These are phyloP conservation scores for Cantharis nigra DNA, from an alignment of 2,888 invertebrate genomes.

Conservation along the genomic window DNA sequence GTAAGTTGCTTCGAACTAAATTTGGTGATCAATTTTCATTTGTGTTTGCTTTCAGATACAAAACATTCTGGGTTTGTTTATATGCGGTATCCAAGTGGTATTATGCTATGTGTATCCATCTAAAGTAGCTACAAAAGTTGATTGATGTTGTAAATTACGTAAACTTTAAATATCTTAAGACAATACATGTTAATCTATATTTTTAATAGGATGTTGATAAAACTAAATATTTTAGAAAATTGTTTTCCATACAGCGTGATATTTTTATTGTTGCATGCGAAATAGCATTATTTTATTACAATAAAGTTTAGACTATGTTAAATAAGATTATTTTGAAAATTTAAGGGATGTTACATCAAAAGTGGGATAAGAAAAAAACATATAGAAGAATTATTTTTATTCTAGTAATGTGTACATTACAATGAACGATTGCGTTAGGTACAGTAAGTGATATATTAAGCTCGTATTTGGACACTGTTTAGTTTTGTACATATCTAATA, in stretches of 20 bases:
- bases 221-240: not conserved
- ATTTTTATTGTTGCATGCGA: not conserved
- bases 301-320: not conserved
- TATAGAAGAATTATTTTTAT: not conserved
- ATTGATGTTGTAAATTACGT: slow-evolving; percentile 5
- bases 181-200: not conserved
- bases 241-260: not conserved
- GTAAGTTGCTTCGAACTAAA: slow-evolving; percentile 60
- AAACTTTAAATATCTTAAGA: not conserved
- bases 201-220: not conserved
- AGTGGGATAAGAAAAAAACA: not conserved
- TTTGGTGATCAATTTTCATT: not conserved
- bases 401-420: not conserved
- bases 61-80: slow-evolving; percentile 66
- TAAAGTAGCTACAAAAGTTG: not conserved
- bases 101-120: slow-evolving; percentile 72
- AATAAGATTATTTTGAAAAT: too few relatives aligned
- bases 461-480: not conserved
- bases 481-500: not conserved
- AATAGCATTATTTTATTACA: not conserved
- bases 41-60: slow-evolving; percentile 62
- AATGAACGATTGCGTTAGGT: not conserved
- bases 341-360: not conserved
- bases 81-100: slow-evolving; percentile 67
- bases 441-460: not conserved